phyloP scores from a whole-genome alignment of 1,140 invertebrate genomes.

The Berghia stephanieae region DNA sequence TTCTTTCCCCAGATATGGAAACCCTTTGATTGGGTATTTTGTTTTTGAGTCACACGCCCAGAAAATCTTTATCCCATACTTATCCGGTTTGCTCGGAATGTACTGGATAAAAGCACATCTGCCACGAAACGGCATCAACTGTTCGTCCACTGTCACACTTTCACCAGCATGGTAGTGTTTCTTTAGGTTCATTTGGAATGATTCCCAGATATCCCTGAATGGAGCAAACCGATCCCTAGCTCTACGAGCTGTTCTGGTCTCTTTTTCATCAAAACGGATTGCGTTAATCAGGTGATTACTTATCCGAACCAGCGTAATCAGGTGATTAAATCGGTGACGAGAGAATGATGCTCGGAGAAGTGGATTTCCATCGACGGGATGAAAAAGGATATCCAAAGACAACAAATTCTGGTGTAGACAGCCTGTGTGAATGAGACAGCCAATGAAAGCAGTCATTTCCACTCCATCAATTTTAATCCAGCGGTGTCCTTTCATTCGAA shows the following conservation, averaged over 20 bases:
- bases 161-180: constrained; percentile 35
- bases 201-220: constrained; percentile 46
- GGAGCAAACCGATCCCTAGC: constrained; percentile 44
- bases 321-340: constrained; percentile 30
- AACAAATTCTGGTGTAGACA: neutral
- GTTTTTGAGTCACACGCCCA: constrained; percentile 30
- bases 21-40: constrained; percentile 31
- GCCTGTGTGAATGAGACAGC: constrained; percentile 27
- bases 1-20: constrained; percentile 35
- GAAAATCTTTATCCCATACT: too few species aligned
- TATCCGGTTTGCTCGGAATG: too few species aligned
- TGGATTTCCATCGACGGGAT: constrained; percentile 17
- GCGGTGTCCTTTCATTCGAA: neutral
- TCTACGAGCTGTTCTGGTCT: constrained; percentile 29
- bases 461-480: constrained; percentile 6
- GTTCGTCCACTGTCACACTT: constrained; percentile 52
- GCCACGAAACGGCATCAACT: constrained; percentile 51
- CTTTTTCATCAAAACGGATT: constrained; percentile 46
- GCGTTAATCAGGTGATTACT: constrained; percentile 25
- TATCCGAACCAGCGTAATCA: too few species aligned
- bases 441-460: constrained; percentile 34
- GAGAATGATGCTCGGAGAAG: constrained; percentile 36
- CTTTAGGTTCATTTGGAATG: constrained; percentile 23
- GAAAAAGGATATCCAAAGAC: constrained; percentile 19
- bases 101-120: constrained; percentile 55